Conservation (phyloP, 1,140 invertebrate genomes). For the Bombus pyrosoma region DNA sequence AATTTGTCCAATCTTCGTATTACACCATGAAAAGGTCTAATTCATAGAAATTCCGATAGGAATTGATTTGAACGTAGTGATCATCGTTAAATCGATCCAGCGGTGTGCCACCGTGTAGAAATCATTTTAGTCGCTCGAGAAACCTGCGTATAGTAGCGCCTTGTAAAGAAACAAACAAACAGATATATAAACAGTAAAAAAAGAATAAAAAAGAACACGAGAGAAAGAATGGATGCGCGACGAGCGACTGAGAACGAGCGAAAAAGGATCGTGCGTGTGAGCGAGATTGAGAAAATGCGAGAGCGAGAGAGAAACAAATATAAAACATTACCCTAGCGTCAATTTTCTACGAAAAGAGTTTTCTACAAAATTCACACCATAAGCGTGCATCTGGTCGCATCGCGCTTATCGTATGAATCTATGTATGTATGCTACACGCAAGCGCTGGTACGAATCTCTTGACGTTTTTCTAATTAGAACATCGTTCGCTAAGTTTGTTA, state of each 20-base stretch:
- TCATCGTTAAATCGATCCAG: constrained; percentile 22
- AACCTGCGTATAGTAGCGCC: constrained; percentile 74
- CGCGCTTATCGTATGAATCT: constrained; percentile 68
- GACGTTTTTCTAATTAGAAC: constrained; percentile 63
- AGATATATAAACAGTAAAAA: constrained; percentile 44
- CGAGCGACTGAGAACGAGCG: background rate
- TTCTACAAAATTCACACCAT: constrained; percentile 68
- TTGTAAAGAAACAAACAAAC: constrained; percentile 72
- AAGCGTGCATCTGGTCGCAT: constrained; percentile 51
- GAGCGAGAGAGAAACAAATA: constrained; percentile 17
- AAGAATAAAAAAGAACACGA: constrained; percentile 11
- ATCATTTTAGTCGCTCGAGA: constrained; percentile 62
- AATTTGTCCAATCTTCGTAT: background rate
- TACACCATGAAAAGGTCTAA: background rate
- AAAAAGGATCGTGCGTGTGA: background rate
- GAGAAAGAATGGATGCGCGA: background rate
- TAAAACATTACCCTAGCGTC: constrained; percentile 78
- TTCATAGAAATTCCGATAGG: background rate
- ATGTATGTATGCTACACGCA: constrained; percentile 65
- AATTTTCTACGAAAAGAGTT: constrained; percentile 80
- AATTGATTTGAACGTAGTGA: background rate
- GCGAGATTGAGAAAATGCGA: background rate
- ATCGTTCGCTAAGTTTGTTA: constrained; percentile 52
- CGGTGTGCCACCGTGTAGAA: constrained; percentile 71
- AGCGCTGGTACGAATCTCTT: constrained; percentile 60